These are phyloP conservation scores for Caenorhabditis sp. DNA, from an alignment of 2,888 invertebrate genomes.

Conservation along the genomic window DNA sequence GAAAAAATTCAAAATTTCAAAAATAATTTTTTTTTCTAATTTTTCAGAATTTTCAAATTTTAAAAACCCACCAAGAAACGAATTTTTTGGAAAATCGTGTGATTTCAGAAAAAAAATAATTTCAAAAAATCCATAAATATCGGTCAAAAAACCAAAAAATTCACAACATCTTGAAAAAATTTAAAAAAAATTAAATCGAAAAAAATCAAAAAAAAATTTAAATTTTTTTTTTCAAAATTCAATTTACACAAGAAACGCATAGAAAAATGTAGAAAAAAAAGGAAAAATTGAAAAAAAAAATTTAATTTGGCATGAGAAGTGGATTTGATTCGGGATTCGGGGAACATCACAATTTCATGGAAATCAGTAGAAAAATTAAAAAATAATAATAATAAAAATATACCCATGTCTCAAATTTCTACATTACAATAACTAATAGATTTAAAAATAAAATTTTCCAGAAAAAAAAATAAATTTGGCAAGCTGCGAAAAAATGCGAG, in stretches of 20 bases:
- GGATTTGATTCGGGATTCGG: too few species aligned
- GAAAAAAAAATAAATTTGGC: too few species aligned
- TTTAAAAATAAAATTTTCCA: too few species aligned
- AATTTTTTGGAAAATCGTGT: too few species aligned
- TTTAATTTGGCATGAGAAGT: not conserved
- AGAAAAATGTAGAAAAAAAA: not conserved
- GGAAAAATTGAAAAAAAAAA: constrained; percentile 3
- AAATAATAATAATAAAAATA: too few species aligned
- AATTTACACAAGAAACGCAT: not conserved
- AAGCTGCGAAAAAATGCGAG: too few species aligned
- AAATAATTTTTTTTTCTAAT: not conserved
- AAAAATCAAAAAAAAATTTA: constrained; percentile 8
- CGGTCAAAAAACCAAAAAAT: not conserved
- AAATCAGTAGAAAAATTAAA: too few species aligned
- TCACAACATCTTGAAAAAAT: not conserved
- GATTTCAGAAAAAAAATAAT: too few species aligned
- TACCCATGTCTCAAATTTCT: not conserved
- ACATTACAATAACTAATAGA: not conserved
- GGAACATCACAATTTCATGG: constrained; percentile 34
- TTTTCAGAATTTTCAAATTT: not conserved
- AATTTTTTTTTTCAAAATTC: not conserved
- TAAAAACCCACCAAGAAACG: not conserved
- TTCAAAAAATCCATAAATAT: too few species aligned
- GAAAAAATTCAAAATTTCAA: not conserved
- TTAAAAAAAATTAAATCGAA: not conserved